Evolutionary conservation across 2,797 vertebrate species (phyloP).

Genomic region (Notoglanidium macrostoma): DNA sequence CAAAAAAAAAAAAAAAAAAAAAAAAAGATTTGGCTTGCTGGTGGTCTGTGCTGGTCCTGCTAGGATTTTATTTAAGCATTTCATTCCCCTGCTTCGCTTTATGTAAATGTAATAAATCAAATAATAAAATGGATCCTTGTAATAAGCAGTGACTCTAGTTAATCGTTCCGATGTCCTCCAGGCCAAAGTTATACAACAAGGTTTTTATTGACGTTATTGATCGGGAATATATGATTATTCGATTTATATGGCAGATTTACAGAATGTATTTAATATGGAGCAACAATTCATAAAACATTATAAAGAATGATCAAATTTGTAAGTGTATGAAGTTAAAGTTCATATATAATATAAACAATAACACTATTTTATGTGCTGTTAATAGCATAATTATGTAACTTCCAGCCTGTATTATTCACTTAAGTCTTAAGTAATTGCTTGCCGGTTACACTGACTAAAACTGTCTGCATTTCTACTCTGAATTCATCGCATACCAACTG

Average conservation of each 20-base stretch:
- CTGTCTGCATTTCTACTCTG: not conserved
- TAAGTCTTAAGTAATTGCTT: not conserved
- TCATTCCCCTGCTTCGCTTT: too few relatives aligned
- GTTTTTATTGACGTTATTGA: too few relatives aligned
- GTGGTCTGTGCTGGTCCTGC: too few relatives aligned
- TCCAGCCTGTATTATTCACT: not conserved
- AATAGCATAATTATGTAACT: not conserved
- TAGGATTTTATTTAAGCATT: too few relatives aligned
- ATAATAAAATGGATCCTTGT: not conserved
- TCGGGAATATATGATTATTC: not conserved
- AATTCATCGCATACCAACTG: not conserved
- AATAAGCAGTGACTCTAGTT: not conserved
- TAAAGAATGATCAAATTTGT: too few relatives aligned
- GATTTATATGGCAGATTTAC: not conserved
- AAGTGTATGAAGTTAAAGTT: not conserved
- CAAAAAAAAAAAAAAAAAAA: too few relatives aligned
- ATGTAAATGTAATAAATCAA: too few relatives aligned
- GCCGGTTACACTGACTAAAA: not conserved
- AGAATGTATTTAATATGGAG: not conserved
- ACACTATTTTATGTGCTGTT: not conserved
- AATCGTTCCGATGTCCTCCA: not conserved
- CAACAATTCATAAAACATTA: not conserved
- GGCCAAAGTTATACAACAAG: too few relatives aligned
- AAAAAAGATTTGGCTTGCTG: too few relatives aligned
- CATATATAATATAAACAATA: too few relatives aligned